Evolutionary conservation across 2,113 vertebrate species (phyloP).

Genomic region (Zosterops lateralis): DNA sequence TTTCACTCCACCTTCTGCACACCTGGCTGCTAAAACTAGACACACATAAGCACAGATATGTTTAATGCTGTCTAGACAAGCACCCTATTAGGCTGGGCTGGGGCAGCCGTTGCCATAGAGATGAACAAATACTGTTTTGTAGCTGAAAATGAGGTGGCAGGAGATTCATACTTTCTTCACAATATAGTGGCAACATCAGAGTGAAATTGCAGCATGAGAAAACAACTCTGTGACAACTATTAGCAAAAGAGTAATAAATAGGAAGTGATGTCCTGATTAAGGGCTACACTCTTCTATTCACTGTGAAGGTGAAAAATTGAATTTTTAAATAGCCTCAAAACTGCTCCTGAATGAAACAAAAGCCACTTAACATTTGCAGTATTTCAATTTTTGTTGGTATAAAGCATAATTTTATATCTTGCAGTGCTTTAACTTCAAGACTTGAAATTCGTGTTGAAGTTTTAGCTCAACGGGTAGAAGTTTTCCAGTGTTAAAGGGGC

Average conservation of each 20-base stretch:
- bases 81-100: constrained; percentile 21
- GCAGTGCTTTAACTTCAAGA: background rate
- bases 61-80: constrained; percentile 56
- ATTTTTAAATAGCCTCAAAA: background rate
- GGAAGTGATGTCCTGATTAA: background rate
- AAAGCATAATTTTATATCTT: background rate
- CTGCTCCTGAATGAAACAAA: background rate
- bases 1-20: background rate
- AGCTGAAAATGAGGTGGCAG: background rate
- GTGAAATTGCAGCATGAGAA: background rate
- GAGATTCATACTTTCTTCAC: background rate
- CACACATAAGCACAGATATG: background rate
- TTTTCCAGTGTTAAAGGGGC: background rate
- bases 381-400: background rate
- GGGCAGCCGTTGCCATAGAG: constrained; percentile 28
- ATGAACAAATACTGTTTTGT: constrained; percentile 10
- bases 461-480: background rate
- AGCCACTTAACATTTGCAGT: background rate
- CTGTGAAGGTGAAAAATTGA: background rate
- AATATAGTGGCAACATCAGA: background rate
- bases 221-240: background rate
- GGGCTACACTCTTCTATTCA: background rate
- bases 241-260: background rate
- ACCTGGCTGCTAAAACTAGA: constrained; percentile 26
- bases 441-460: background rate